A percentile compares a stretch with the other conserved stretches of the same genome.
These are phyloP conservation scores for Seriola quinqueradiata DNA, from an alignment of 2,113 vertebrate species.

Conservation along the genomic window DNA sequence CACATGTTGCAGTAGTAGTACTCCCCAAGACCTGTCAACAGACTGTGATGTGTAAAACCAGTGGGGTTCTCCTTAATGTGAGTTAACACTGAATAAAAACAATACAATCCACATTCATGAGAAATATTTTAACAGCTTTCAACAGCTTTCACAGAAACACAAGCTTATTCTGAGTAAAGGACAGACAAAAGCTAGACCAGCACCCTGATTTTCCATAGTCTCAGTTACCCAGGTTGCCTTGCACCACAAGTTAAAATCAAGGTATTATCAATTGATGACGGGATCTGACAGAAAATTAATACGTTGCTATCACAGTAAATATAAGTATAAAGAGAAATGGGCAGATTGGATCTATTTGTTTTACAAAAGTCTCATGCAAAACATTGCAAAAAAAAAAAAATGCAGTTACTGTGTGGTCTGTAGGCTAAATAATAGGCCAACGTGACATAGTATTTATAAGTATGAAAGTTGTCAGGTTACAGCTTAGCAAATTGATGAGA, in stretches of 20 bases:
- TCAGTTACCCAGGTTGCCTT: not conserved
- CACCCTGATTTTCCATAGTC: too few species aligned
- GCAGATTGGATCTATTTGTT: not conserved
- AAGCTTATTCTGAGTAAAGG: not conserved
- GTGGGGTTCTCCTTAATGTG: not conserved
- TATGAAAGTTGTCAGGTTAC: constrained; percentile 26
- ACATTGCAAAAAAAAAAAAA: not conserved
- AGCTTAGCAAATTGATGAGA: constrained; percentile 10
- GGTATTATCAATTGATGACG: not conserved
- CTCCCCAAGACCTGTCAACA: not conserved
- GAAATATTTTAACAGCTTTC: not conserved
- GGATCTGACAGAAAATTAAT: not conserved
- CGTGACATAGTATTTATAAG: not conserved
- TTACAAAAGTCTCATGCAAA: not conserved
- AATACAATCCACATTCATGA: not conserved
- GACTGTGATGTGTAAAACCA: not conserved
- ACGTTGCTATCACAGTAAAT: not conserved
- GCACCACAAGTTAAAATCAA: not conserved
- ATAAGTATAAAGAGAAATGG: not conserved
- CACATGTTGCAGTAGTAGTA: not conserved
- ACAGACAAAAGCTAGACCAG: not conserved
- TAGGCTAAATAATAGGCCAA: not conserved
- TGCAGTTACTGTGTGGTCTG: constrained; percentile 7
- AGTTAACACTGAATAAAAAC: not conserved
- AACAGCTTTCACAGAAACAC: not conserved